Conservation (phyloP, 2,888 invertebrate genomes). For the Monopis laevigella region DNA sequence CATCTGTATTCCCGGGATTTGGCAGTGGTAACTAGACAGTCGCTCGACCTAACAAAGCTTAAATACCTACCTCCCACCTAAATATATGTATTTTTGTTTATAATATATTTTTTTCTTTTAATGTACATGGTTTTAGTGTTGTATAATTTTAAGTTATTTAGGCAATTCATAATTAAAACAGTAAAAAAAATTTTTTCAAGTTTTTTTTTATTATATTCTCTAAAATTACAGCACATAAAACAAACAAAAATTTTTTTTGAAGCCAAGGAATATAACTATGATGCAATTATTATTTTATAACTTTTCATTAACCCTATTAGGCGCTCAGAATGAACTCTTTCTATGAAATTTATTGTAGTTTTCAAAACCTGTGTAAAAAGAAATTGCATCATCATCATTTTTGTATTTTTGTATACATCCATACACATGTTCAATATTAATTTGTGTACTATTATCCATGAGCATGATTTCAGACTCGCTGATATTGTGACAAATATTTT, state of each 20-base stretch:
- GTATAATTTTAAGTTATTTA: background rate
- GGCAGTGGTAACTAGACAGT: too few relatives aligned
- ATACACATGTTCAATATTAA: background rate
- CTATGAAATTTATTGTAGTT: constrained; percentile 1
- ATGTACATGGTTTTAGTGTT: too few relatives aligned
- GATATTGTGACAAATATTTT: too few relatives aligned
- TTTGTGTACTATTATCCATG: background rate
- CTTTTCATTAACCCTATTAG: constrained; percentile 19
- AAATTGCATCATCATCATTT: background rate
- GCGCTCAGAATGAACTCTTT: background rate
- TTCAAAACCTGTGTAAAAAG: constrained; percentile 2
- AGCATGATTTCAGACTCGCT: background rate
- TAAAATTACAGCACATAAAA: background rate
- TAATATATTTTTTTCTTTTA: too few relatives aligned
- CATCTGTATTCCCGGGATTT: too few relatives aligned
- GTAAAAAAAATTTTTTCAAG: too few relatives aligned
- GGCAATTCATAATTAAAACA: background rate
- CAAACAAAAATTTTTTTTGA: background rate
- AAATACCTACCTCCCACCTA: too few relatives aligned
- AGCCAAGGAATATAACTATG: too few relatives aligned
- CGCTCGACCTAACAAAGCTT: too few relatives aligned
- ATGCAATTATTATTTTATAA: background rate
- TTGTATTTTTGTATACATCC: background rate
- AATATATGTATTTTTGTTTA: too few relatives aligned
- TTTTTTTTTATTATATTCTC: background rate